These are phyloP conservation scores for Oreochromis grahami DNA, from an alignment of 2,797 vertebrate species.

Conservation along the genomic window DNA sequence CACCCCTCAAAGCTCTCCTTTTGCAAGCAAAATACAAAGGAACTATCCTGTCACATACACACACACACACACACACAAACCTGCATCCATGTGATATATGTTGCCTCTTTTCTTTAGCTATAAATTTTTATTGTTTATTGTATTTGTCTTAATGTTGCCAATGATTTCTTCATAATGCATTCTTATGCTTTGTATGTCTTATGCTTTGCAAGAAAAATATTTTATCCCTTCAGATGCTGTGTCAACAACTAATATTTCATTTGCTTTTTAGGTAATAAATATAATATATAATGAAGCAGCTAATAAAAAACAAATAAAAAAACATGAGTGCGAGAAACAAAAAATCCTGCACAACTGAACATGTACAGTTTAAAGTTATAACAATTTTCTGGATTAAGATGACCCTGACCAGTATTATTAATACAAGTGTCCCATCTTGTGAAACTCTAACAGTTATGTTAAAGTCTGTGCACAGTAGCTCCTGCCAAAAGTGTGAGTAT, in stretches of 20 bases:
- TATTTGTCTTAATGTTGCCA: background rate
- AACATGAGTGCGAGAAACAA: background rate
- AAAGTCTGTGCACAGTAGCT: background rate
- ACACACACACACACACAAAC: no score
- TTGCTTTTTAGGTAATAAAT: background rate
- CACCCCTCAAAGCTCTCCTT: background rate
- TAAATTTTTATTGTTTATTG: background rate
- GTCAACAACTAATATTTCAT: background rate
- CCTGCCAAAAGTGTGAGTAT: background rate
- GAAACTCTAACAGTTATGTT: background rate
- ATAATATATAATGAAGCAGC: background rate
- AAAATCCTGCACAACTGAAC: background rate
- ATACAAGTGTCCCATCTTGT: background rate
- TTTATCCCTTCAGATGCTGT: background rate
- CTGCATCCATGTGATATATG: background rate
- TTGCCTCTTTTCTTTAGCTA: background rate
- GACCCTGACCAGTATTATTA: background rate
- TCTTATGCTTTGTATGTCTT: background rate
- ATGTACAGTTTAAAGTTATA: background rate
- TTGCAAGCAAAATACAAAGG: background rate
- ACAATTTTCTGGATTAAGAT: background rate
- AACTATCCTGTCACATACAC: background rate
- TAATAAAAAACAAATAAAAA: background rate
- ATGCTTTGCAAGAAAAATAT: background rate
- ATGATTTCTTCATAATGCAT: background rate